Percentiles rank a stretch among this genome's conserved stretches.
Conservation (phyloP, 2,797 vertebrate species). For the Sphaeramia orbicularis region DNA sequence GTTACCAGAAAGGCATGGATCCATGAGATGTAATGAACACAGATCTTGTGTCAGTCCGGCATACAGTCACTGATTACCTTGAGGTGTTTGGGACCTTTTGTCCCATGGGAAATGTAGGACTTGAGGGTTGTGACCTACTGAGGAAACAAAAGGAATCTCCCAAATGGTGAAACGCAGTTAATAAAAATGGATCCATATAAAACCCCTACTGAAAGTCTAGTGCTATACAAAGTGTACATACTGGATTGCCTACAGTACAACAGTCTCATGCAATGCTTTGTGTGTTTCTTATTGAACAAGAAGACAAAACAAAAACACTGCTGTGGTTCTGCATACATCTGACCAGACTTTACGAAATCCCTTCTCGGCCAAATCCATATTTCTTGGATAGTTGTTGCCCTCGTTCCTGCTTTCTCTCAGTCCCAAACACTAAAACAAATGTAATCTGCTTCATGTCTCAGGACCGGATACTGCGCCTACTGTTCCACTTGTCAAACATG, state of each 20-base stretch:
- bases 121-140: conserved; percentile 71
- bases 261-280: conserved; percentile 77
- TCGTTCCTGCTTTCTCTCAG: conserved; percentile 33
- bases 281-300: conserved; percentile 67
- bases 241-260: conserved; percentile 74
- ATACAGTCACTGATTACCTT: conserved; percentile 72
- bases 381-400: conserved; percentile 49
- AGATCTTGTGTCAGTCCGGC: conserved; percentile 72
- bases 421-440: conserved; percentile 42
- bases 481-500: conserved; percentile 5
- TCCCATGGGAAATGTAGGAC: conserved; percentile 75
- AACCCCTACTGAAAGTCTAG: conserved; percentile 71
- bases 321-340: conserved; percentile 70
- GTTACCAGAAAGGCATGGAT: conserved; percentile 77
- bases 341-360: conserved; percentile 59
- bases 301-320: conserved; percentile 67
- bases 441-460: conserved; percentile 37
- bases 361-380: conserved; percentile 47
- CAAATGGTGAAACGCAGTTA: conserved; percentile 76
- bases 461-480: conserved; percentile 51
- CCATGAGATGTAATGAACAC: conserved; percentile 62
- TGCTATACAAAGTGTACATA: conserved; percentile 73
- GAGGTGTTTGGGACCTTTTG: conserved; percentile 76
- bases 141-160: conserved; percentile 77
- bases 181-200: conserved; percentile 74